phyloP scores from a whole-genome alignment of 2,113 vertebrate species.

The Bubalus kerabau region DNA sequence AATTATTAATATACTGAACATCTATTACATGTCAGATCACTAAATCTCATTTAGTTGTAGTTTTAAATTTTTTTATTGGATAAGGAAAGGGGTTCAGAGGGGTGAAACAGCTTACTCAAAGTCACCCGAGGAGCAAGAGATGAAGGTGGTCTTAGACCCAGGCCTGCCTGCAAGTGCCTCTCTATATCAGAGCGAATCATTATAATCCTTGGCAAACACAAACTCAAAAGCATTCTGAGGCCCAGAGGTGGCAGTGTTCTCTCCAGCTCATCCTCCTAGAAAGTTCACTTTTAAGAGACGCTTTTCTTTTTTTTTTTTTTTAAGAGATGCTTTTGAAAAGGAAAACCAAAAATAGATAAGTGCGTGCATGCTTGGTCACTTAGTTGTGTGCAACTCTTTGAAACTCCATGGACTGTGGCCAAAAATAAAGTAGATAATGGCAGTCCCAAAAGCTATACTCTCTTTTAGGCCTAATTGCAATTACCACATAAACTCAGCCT shows the following conservation, averaged over 20 bases:
- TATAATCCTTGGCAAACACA: background rate
- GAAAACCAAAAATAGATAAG: conserved; percentile 40
- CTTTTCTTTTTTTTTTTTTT: background rate
- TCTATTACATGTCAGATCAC: background rate
- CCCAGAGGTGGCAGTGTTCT: background rate
- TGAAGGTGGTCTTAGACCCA: background rate
- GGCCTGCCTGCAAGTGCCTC: too few species aligned
- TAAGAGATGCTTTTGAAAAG: conserved; percentile 12
- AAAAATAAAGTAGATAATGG: background rate
- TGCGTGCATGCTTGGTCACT: rapidly evolving
- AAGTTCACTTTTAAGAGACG: background rate
- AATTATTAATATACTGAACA: background rate
- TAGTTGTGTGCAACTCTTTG: background rate
- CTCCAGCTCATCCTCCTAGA: background rate
- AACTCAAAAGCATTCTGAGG: background rate
- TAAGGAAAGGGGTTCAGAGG: background rate
- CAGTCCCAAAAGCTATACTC: conserved; percentile 51
- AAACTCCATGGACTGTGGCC: background rate
- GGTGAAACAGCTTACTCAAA: background rate
- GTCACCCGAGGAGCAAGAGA: background rate
- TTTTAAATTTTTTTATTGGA: background rate
- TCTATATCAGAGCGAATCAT: background rate
- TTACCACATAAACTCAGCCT: conserved; percentile 57
- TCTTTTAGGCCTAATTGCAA: conserved; percentile 56
- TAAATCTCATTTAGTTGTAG: background rate